Percentiles rank a stretch among this genome's conserved stretches.
Conservation (phyloP, 2,113 vertebrate genomes). For the Mugil cephalus region DNA sequence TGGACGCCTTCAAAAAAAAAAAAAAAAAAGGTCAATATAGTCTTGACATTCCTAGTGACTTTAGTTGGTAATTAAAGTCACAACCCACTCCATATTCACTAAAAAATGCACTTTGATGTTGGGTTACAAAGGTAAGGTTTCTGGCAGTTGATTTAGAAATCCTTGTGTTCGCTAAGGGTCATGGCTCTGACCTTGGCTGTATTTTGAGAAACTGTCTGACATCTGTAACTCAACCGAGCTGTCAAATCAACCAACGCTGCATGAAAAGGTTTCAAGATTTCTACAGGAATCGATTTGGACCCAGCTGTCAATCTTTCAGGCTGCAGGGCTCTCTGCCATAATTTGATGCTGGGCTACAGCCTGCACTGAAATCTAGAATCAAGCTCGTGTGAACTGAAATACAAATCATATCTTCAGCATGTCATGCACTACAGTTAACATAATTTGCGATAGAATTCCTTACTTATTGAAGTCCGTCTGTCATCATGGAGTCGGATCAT, state of each 20-base stretch:
- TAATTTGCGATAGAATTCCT: not conserved
- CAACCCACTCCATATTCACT: not conserved
- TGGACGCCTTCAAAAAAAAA: not conserved
- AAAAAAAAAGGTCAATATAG: not conserved
- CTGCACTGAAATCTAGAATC: not conserved
- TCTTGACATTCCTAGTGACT: not conserved
- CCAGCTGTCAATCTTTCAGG: constrained; percentile 60
- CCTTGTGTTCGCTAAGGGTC: not conserved
- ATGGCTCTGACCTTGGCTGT: constrained; percentile 31
- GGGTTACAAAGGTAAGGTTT: not conserved
- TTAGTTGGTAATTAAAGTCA: not conserved
- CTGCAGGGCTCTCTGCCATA: not conserved
- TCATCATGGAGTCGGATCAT: not conserved
- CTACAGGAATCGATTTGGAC: constrained; percentile 55
- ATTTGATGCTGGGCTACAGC: constrained; percentile 31
- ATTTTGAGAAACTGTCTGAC: constrained; percentile 15
- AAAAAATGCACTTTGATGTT: not conserved
- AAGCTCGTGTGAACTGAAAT: constrained; percentile 11
- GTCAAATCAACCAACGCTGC: constrained; percentile 44
- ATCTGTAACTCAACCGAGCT: constrained; percentile 31
- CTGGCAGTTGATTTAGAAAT: not conserved
- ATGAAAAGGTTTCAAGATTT: constrained; percentile 64
- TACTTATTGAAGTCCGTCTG: not conserved
- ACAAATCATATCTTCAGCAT: not conserved
- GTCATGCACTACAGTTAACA: not conserved